These are phyloP conservation scores for Agonum fuliginosum DNA, from an alignment of 2,888 invertebrate genomes.

Conservation along the genomic window DNA sequence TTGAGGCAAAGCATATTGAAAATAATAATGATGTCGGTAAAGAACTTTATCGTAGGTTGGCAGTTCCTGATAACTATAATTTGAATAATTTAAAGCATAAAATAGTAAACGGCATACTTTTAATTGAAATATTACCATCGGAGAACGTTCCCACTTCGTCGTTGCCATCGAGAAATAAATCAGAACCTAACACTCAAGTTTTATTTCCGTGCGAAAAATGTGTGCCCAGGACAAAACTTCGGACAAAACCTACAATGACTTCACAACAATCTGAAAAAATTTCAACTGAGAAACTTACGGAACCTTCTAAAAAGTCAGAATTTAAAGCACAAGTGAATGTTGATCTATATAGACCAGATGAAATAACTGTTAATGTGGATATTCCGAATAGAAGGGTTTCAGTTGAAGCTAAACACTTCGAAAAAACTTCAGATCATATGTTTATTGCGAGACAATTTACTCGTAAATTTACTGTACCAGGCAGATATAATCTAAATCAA, in stretches of 20 bases:
- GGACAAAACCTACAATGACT: too few species aligned
- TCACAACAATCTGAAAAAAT: too few species aligned
- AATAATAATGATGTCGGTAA: background rate
- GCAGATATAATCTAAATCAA: background rate
- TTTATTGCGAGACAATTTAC: background rate
- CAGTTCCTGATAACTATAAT: background rate
- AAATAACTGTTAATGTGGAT: constrained; percentile 13
- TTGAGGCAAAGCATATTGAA: constrained; percentile 1
- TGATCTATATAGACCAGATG: background rate
- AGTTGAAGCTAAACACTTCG: constrained; percentile 13
- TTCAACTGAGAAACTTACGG: background rate
- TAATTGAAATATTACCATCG: too few species aligned
- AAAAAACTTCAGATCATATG: background rate
- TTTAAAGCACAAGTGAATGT: background rate
- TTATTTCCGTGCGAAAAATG: too few species aligned
- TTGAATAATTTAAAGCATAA: background rate
- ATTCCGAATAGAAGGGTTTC: background rate
- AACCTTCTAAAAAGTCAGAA: background rate
- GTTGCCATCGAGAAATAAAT: too few species aligned
- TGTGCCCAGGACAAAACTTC: too few species aligned
- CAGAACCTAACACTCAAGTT: too few species aligned
- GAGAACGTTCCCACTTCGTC: too few species aligned
- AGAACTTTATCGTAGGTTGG: background rate
- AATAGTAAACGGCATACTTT: background rate
- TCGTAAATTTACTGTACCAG: constrained; percentile 19